phyloP scores from a whole-genome alignment of 2,113 vertebrate genomes.

The Aspidoscelis tigris region DNA sequence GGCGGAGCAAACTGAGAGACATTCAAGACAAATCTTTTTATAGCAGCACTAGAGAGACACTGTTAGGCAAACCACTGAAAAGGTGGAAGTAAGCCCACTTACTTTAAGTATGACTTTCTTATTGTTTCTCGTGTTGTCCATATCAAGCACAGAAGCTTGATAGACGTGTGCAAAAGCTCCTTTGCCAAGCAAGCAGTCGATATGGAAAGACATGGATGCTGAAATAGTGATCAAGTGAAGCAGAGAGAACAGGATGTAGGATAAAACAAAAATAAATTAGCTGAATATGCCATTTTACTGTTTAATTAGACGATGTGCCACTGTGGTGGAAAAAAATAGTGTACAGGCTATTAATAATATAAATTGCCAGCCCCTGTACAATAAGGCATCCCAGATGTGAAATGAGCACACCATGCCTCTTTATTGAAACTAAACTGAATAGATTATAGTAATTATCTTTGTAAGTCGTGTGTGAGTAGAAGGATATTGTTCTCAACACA shows the following conservation, averaged over 20 bases:
- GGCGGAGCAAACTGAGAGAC: background rate
- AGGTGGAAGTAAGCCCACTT: constrained; percentile 2
- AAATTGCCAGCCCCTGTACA: too few relatives aligned
- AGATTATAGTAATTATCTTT: too few relatives aligned
- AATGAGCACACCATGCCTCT: too few relatives aligned
- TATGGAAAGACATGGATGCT: constrained; percentile 79
- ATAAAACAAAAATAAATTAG: background rate
- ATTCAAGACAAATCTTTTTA: fast-evolving
- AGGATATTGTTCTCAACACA: too few relatives aligned
- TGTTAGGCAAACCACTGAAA: background rate
- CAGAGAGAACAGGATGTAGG: background rate
- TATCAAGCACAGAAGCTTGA: constrained; percentile 80
- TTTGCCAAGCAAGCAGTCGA: constrained; percentile 86
- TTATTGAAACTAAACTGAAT: too few relatives aligned
- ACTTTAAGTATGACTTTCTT: constrained; percentile 89
- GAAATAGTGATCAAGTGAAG: constrained; percentile 5
- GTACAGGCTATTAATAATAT: too few relatives aligned
- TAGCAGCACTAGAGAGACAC: background rate
- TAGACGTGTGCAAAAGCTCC: constrained; percentile 95
- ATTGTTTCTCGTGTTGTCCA: constrained; percentile 69
- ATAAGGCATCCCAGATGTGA: too few relatives aligned
- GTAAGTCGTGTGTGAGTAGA: too few relatives aligned
- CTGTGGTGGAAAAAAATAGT: too few relatives aligned
- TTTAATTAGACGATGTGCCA: too few relatives aligned
- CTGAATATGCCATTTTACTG: too few relatives aligned